Conservation (phyloP, 1,140 invertebrate genomes). For the Lepidotrigona ventralis region DNA sequence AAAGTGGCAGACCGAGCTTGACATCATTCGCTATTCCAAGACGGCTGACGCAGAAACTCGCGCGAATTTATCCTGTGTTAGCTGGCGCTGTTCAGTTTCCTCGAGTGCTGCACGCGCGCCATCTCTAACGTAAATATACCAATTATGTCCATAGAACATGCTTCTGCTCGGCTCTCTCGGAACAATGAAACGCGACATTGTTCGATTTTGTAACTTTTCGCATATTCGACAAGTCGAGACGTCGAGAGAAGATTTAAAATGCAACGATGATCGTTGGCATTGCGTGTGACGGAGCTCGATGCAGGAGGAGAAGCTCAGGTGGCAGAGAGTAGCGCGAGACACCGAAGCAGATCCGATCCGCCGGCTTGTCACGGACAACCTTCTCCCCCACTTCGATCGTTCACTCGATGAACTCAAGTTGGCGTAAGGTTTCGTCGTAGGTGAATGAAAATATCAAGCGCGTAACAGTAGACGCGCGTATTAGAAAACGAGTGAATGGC, state of each 20-base stretch:
- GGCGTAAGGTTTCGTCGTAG: constrained; percentile 47
- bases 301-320: neutral
- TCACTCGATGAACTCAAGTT: constrained; percentile 39
- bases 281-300: too few relatives aligned
- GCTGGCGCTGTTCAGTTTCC: neutral
- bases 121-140: constrained; percentile 37
- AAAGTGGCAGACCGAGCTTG: constrained; percentile 65
- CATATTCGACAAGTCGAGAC: neutral
- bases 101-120: constrained; percentile 33
- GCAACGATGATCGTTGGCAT: neutral
- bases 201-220: neutral
- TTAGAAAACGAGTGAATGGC: constrained; percentile 43
- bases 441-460: constrained; percentile 34
- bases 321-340: neutral
- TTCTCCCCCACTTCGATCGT: constrained; percentile 21
- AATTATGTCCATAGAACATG: constrained; percentile 30
- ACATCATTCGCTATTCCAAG: constrained; percentile 79
- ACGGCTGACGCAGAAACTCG: constrained; percentile 73
- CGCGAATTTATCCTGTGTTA: constrained; percentile 38
- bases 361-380: neutral
- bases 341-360: neutral
- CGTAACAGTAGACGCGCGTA: constrained; percentile 34
- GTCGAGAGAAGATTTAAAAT: neutral
- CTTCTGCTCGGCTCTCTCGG: neutral
- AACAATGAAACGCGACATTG: neutral